Base-by-base conservation (phyloP, 2,797 vertebrate species). In the Amazona finschi region DNA sequence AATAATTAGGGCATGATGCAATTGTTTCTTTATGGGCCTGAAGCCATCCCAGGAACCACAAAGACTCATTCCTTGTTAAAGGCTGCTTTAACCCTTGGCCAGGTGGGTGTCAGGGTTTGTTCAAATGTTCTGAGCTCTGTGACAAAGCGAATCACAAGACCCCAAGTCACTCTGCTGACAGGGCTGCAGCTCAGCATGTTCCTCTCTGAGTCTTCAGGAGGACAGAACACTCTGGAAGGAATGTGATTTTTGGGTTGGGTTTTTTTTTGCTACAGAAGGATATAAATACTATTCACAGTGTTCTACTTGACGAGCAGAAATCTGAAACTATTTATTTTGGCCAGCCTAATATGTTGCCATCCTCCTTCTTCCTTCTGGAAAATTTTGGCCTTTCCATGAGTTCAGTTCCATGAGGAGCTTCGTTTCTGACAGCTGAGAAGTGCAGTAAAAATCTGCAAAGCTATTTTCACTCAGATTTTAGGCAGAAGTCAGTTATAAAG, bases 301-400 rank as follows among this genome's bases (percentile, higher is more conserved):
- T 70, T 72, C 8, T 53, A 14, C 49, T 78, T 33, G 62, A 57
- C 70, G 39, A 89, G 81, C 83, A 46, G 83, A 55, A 92, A 67
- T 82, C 55, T 55, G 73, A 75, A 94, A 62, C 16, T 91, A 66
- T 89, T 94, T 91, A 31, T 95, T 95, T 93, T 97, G 85, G 85
- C 67, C 12, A 53, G 33, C 33, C 30, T 91, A 67, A 49, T 84
- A 52, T 28, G 38, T 80, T 87, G 50, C 76, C 67, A 61, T 85
- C 20, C 9, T 87, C 30, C 14, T 7, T 69, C 30, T 93, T 95
- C 25, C 55, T 80, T 91, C 19, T 95, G 95, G 94, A 96, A 96
- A 94, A 87, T 73, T 55, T 88, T 94, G 89, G 73, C 91, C 83
- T 94, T 93, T 76, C 39, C 28, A 17, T 2, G 28, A 64, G 62